Evolutionary conservation across 2,888 invertebrate genomes (phyloP).

Genomic region (Tachina grossa): DNA sequence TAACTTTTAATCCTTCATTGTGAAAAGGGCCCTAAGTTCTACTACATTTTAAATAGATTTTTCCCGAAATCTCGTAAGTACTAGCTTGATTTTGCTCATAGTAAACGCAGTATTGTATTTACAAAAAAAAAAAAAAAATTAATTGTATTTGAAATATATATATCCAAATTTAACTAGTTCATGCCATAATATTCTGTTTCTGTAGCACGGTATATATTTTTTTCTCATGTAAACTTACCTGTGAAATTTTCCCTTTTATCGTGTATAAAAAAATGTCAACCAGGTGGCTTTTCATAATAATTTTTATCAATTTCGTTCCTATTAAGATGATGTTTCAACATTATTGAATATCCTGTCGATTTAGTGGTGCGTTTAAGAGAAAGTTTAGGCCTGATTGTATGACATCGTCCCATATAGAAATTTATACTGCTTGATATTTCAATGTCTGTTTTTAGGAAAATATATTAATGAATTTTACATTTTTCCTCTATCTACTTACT

Average conservation of each 20-base stretch:
- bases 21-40: no score
- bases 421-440: conserved; percentile 83
- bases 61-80: no score
- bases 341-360: conserved; percentile 85
- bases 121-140: no score
- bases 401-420: conserved; percentile 85
- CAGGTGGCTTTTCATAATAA: conserved; percentile 82
- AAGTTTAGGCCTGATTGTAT: conserved; percentile 84
- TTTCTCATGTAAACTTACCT: conserved; percentile 80
- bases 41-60: no score
- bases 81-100: no score
- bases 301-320: conserved; percentile 50
- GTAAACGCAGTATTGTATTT: no score
- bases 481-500: conserved; percentile 82
- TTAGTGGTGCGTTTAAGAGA: conserved; percentile 82
- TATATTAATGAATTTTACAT: neutral
- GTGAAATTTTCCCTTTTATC: conserved; percentile 85
- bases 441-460: conserved; percentile 82
- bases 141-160: neutral
- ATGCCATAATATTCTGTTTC: no score
- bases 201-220: no score
- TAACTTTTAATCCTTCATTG: no score
- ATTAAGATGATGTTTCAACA: conserved; percentile 83
- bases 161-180: no score
- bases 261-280: conserved; percentile 86